These are phyloP conservation scores for Desmophyllum pertusum DNA, from an alignment of 92 coral and sea anemone species.

Conservation along the genomic window DNA sequence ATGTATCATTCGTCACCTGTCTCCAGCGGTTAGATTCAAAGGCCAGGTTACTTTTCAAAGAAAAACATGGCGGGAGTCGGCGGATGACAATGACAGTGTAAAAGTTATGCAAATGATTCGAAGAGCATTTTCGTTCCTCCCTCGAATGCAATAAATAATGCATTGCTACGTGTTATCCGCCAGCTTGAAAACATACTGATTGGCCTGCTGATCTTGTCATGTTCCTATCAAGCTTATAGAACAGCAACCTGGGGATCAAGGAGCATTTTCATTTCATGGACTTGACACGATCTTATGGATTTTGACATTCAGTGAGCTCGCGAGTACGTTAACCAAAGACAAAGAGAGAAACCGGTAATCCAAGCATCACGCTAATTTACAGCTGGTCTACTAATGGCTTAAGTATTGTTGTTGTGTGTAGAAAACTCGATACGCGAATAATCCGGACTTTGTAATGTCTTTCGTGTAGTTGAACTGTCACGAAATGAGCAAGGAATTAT, in stretches of 20 bases:
- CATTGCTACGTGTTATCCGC: conserved; percentile 17
- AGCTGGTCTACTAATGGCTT: neutral
- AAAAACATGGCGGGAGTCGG: conserved; percentile 25
- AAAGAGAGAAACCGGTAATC: conserved; percentile 1
- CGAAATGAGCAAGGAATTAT: neutral
- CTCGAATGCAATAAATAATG: conserved; percentile 13
- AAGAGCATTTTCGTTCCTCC: neutral
- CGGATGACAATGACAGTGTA: neutral
- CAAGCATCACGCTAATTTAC: neutral
- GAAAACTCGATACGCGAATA: neutral
- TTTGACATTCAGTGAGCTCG: too few species aligned
- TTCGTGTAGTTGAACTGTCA: neutral
- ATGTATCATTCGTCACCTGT: too few species aligned
- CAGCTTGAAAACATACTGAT: neutral
- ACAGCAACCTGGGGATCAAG: neutral
- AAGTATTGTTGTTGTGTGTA: neutral
- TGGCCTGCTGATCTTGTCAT: conserved; percentile 7
- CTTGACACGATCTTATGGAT: neutral
- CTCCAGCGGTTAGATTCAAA: neutral
- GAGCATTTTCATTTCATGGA: conserved; percentile 2
- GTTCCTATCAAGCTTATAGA: neutral
- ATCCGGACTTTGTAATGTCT: neutral
- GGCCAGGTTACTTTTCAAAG: conserved; percentile 31
- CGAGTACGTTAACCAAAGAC: neutral
- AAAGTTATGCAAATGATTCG: conserved; percentile 32